Base-by-base conservation (phyloP, 2,888 invertebrate species). In the Parelbella ahira region DNA sequence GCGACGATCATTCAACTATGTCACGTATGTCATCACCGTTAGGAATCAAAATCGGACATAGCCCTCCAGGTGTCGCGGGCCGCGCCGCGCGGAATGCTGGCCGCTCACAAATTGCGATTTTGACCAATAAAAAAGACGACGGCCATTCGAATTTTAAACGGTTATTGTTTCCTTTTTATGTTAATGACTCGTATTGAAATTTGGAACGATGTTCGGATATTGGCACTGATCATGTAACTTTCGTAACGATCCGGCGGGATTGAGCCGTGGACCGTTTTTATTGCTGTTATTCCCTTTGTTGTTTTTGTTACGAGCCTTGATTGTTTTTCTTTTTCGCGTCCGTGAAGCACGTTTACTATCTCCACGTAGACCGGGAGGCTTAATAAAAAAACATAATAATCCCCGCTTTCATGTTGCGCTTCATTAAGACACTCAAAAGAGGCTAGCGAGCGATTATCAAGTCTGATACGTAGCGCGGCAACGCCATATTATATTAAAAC, bases 111-210 rank as follows among this genome's bases (percentile, higher is more conserved):
- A 79, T 79, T 79, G 74, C 74, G 68, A 78, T 80, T 81, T 76
- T 64, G 64, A 70, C 67, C 74, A 78, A 79, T 81, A 81, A 80
- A 82, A 79, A 76, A 58, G 63, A 69, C 70, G 71, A 72, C 66
- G 64, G 69, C 71, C 68, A 72, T 77, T 70, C 76, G 71, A 78
- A 79, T 81, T 83, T 83, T 79, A 80, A 84, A 86, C 70, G 80
- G 81, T 83, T 86, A 84, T 82, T 83, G 82, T 87, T 82, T 77
- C 75, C 74, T 78, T 82, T 86, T 87, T 83, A 86, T 83, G 81
- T 72, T 84, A 83, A 84, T 86, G 80, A 61, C 68, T 73, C 67
- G 74, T 74, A 79, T 81, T 80, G 76, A 77, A 78, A 76, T 77
- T 72, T 70, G 71, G 63, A 74, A 69, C 73, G 73, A 68, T 69